Conservation (phyloP, 2,888 invertebrate species). For the Ormyrus thymus region DNA sequence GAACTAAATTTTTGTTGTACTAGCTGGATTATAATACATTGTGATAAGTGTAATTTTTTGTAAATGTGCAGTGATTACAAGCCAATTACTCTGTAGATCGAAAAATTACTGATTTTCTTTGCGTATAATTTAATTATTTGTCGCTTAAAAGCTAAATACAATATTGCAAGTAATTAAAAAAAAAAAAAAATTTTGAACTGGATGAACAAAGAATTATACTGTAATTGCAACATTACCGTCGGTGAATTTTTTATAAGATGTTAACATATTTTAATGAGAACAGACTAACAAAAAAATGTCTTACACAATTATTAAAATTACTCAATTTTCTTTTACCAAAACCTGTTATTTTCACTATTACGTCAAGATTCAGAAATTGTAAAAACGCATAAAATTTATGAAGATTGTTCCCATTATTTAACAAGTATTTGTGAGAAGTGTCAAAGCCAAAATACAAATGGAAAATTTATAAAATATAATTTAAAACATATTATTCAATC, state of each 20-base stretch:
- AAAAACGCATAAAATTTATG: conserved; percentile 48
- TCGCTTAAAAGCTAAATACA: too few species aligned
- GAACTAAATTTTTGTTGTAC: too few species aligned
- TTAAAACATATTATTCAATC: conserved; percentile 14
- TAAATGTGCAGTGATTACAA: too few species aligned
- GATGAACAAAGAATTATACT: conserved; percentile 7
- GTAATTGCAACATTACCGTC: not conserved
- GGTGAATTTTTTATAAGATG: conserved; percentile 16
- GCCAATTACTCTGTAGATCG: too few species aligned
- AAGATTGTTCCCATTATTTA: conserved; percentile 32
- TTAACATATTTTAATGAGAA: conserved; percentile 22
- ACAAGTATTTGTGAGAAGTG: not conserved
- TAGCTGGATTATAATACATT: too few species aligned
- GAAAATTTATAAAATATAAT: conserved; percentile 44
- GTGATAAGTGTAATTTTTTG: too few species aligned
- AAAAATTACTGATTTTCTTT: too few species aligned
- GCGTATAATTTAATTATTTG: too few species aligned
- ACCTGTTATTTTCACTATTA: conserved; percentile 32
- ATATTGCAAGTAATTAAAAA: too few species aligned
- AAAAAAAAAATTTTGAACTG: conserved; percentile 39
- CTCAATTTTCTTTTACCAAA: conserved; percentile 36
- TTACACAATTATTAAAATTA: conserved; percentile 27
- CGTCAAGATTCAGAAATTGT: conserved; percentile 17
- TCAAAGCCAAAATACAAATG: conserved; percentile 13
- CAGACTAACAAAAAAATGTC: conserved; percentile 25